Evolutionary conservation across 2,797 vertebrate species (phyloP).

Genomic region (Melanogrammus aeglefinus): DNA sequence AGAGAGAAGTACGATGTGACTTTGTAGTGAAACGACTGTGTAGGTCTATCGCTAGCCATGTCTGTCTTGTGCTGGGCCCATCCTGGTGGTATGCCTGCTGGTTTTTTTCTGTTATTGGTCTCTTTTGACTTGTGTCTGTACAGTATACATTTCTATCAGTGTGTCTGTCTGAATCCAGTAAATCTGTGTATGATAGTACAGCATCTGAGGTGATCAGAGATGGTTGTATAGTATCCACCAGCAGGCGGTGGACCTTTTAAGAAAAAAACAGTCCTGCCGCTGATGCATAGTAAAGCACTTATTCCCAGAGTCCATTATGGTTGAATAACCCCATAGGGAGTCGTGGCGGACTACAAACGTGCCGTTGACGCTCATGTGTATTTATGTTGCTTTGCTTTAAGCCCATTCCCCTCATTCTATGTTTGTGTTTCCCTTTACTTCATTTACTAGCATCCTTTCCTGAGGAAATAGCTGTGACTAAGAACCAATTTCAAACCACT

Average conservation of each 20-base stretch:
- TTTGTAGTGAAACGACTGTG: neutral
- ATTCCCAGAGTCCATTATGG: neutral
- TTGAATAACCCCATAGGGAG: neutral
- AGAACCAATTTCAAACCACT: slow-evolving; percentile 20
- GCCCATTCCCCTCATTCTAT: slow-evolving; percentile 6
- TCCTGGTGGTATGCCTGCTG: neutral
- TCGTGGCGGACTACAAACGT: slow-evolving; percentile 9
- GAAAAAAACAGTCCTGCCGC: neutral
- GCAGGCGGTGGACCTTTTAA: neutral
- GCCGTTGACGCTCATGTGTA: neutral
- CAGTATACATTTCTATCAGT: neutral
- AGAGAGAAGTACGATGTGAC: neutral
- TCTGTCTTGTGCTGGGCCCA: neutral
- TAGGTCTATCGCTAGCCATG: neutral
- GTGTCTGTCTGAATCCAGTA: neutral
- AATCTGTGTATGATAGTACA: neutral
- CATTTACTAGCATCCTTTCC: slow-evolving; percentile 8
- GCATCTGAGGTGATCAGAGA: neutral
- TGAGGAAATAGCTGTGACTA: neutral
- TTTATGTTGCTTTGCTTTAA: slow-evolving; percentile 11
- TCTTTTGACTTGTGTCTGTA: neutral
- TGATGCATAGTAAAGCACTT: neutral
- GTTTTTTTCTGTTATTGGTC: neutral
- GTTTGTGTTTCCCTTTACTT: neutral
- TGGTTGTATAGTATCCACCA: neutral